phyloP scores from a whole-genome alignment of 2,797 vertebrate species.

The Phaenicophaeus curvirostris region DNA sequence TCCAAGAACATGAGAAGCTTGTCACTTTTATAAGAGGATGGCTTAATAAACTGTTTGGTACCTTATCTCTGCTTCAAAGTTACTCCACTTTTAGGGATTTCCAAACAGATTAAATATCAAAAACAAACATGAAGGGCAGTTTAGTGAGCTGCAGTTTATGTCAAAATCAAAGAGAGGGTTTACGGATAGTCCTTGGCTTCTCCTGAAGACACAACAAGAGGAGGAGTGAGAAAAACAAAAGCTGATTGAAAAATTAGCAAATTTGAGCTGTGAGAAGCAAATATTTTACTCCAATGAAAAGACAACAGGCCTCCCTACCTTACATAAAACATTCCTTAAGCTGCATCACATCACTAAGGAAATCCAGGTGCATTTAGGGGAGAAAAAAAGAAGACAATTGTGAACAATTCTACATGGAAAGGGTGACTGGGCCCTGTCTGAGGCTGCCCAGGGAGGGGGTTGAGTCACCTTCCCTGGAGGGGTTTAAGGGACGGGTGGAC shows the following conservation, averaged over 20 bases:
- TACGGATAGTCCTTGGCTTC: background rate
- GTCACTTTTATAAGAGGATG: slow-evolving; percentile 40
- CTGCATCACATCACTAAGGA: fast-evolving
- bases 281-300: background rate
- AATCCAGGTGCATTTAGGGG: background rate
- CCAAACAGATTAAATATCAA: slow-evolving; percentile 64
- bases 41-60: slow-evolving; percentile 60
- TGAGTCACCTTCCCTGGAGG: too few species aligned
- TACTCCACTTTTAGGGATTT: slow-evolving; percentile 42
- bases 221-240: background rate
- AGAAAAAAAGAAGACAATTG: background rate
- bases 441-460: too few species aligned
- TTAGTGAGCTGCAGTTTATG: slow-evolving; percentile 31
- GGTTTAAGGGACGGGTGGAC: too few species aligned
- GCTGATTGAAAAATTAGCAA: background rate
- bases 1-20: slow-evolving; percentile 37
- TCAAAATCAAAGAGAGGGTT: slow-evolving; percentile 45
- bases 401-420: too few species aligned
- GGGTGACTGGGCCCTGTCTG: too few species aligned
- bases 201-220: background rate
- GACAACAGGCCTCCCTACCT: background rate
- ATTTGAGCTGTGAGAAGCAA: background rate
- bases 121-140: slow-evolving; percentile 33
- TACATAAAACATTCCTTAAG: background rate
- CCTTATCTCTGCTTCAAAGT: slow-evolving; percentile 37